Evolutionary conservation across 2,113 vertebrate species (phyloP).

Genomic region (Sinosuthora webbiana): DNA sequence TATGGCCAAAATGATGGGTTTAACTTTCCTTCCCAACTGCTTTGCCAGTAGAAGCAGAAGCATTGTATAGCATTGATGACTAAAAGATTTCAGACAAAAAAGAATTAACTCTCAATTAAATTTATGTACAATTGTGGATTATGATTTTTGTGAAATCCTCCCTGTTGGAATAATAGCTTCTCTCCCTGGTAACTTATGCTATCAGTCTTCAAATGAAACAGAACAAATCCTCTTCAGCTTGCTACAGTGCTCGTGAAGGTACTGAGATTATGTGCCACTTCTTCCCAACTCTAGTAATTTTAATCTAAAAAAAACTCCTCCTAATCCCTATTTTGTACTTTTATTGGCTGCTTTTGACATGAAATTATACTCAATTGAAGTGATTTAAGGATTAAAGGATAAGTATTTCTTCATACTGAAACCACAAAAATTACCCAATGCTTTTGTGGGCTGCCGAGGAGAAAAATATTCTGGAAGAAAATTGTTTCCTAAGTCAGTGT

Average conservation of each 20-base stretch:
- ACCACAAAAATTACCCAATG: neutral
- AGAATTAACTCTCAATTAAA: constrained; percentile 34
- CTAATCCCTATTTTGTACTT: constrained; percentile 28
- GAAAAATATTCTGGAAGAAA: constrained; percentile 31
- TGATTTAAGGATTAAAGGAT: constrained; percentile 42
- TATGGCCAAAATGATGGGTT: neutral
- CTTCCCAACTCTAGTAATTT: constrained; percentile 2
- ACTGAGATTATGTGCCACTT: neutral
- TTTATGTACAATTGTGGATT: constrained; percentile 7
- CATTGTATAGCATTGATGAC: neutral
- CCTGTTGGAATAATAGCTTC: constrained; percentile 14
- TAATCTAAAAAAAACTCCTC: constrained; percentile 20
- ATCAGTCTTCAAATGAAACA: neutral
- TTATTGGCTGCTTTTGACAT: neutral
- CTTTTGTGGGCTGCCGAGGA: neutral
- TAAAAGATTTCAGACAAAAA: constrained; percentile 10
- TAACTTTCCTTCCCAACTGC: neutral
- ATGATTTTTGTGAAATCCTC: neutral
- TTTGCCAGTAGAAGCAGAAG: neutral
- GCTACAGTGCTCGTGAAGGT: neutral
- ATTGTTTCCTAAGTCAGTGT: neutral
- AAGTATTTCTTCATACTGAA: constrained; percentile 11
- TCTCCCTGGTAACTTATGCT: neutral
- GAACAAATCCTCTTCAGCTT: constrained; percentile 9
- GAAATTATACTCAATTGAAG: neutral